phyloP scores from a whole-genome alignment of 2,888 invertebrate species.

The Tinea semifulvella region DNA sequence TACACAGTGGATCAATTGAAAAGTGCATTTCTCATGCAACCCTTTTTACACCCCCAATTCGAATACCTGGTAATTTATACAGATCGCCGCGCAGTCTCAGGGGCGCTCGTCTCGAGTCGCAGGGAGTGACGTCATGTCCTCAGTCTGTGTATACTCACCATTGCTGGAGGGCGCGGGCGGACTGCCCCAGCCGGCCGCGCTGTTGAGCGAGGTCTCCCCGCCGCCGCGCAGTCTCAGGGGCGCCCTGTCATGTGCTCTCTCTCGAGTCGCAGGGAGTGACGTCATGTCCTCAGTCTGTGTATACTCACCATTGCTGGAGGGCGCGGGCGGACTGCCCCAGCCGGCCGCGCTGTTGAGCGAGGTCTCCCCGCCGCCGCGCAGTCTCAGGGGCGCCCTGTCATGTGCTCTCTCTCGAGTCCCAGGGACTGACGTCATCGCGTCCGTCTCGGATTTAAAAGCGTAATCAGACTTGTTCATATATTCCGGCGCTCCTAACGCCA shows the following conservation, averaged over 20 bases:
- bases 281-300: too few species aligned
- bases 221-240: conserved; percentile 78
- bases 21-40: too few species aligned
- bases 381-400: conserved; percentile 69
- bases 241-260: conserved; percentile 62
- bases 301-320: conserved; percentile 68
- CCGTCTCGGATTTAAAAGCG: conserved; percentile 66
- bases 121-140: too few species aligned
- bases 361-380: conserved; percentile 83
- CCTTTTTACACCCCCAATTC: conserved; percentile 18
- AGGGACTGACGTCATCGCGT: conserved; percentile 51
- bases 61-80: background rate
- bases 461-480: conserved; percentile 70
- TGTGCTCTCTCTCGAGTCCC: conserved; percentile 47
- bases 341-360: conserved; percentile 80
- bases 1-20: too few species aligned
- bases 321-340: conserved; percentile 80
- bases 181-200: conserved; percentile 81
- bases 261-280: conserved; percentile 42
- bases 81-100: too few species aligned
- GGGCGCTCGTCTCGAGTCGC: conserved; percentile 68
- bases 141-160: conserved; percentile 50
- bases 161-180: conserved; percentile 75
- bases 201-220: conserved; percentile 83
- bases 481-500: conserved; percentile 63